phyloP scores from a whole-genome alignment of 2,113 vertebrate genomes.

The Hippocampus guttulatus region DNA sequence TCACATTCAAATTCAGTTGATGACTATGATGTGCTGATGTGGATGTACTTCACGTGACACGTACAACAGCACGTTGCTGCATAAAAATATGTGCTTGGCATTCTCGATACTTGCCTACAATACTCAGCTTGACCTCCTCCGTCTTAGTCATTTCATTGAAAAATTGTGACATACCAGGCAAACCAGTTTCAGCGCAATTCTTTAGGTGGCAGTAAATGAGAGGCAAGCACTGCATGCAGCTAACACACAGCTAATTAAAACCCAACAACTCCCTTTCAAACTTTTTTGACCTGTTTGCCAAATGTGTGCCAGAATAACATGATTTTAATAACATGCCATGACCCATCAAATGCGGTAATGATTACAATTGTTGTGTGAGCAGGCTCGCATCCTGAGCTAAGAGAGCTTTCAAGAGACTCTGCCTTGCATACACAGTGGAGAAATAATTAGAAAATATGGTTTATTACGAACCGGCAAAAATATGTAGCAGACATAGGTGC shows the following conservation, averaged over 20 bases:
- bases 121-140: no score
- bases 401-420: neutral
- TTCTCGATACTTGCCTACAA: neutral
- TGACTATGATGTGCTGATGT: neutral
- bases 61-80: neutral
- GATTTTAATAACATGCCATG: neutral
- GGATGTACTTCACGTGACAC: no score
- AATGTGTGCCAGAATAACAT: neutral
- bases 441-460: neutral
- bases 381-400: neutral
- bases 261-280: neutral
- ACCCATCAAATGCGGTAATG: neutral
- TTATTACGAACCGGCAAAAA: neutral
- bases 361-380: neutral
- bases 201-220: neutral
- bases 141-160: neutral
- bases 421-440: conserved; percentile 16
- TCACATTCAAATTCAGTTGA: neutral
- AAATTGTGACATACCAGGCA: no score
- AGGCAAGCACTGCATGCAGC: neutral
- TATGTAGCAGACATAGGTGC: neutral
- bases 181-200: neutral
- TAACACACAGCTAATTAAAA: neutral
- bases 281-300: neutral
- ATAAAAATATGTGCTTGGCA: neutral